These are phyloP conservation scores for Helarctos malayanus DNA, from an alignment of 2,797 vertebrate genomes.

Conservation along the genomic window DNA sequence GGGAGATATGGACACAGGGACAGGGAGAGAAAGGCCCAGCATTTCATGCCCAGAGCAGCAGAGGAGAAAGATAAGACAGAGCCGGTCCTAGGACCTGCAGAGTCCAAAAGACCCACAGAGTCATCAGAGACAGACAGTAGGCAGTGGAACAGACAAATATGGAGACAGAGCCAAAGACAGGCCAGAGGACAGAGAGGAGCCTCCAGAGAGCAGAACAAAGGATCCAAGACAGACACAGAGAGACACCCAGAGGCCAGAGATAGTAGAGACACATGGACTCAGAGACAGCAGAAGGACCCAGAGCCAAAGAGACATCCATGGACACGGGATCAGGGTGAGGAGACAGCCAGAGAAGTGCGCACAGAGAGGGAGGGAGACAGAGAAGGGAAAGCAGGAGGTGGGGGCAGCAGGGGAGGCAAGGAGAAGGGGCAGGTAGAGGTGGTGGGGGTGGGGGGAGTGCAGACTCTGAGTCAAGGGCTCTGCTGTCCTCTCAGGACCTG, in stretches of 20 bases:
- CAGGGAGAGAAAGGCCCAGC: constrained; percentile 16
- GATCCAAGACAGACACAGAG: background rate
- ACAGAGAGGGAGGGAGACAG: no score
- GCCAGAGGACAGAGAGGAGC: background rate
- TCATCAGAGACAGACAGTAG: background rate
- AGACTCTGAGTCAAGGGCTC: no score
- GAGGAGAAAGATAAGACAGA: no score
- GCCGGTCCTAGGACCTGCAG: background rate
- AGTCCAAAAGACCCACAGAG: background rate
- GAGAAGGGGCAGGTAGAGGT: no score
- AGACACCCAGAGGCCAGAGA: background rate
- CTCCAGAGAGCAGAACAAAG: background rate
- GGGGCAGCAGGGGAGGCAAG: no score
- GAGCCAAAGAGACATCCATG: no score
- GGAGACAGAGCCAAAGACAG: background rate
- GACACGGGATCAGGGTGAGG: no score
- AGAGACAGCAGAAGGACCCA: background rate
- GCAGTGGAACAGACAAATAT: background rate
- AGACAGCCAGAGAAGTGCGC: no score
- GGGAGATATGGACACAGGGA: background rate
- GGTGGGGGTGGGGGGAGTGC: no score
- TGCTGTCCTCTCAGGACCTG: no score
- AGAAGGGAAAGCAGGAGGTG: no score
- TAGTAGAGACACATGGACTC: background rate
- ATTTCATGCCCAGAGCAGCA: background rate